These are phyloP conservation scores for Champsocephalus gunnari DNA, from an alignment of 2,797 vertebrate species.

Conservation along the genomic window DNA sequence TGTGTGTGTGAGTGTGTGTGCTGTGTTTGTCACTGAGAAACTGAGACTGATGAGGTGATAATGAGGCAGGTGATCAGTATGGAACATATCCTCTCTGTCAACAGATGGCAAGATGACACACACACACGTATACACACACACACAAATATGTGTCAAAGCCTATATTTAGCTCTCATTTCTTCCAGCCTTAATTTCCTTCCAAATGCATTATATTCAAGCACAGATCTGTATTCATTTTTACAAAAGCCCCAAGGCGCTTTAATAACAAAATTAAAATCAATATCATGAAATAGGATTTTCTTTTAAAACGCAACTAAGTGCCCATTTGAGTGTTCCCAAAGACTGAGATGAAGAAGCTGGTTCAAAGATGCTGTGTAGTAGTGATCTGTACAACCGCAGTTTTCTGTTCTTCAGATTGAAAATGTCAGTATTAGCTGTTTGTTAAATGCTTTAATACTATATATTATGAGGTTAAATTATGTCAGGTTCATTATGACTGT, in stretches of 20 bases:
- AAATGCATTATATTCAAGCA: constrained; percentile 13
- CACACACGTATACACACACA: constrained; percentile 4
- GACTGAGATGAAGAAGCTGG: background rate
- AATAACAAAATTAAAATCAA: background rate
- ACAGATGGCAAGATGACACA: constrained; percentile 38
- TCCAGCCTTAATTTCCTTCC: too few relatives aligned
- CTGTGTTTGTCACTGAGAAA: constrained; percentile 14
- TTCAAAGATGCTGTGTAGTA: background rate
- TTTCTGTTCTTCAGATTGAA: background rate
- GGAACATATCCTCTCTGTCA: constrained; percentile 30
- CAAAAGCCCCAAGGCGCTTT: background rate
- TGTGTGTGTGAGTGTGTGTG: constrained; percentile 21
- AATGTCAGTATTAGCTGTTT: background rate
- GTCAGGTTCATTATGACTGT: too few relatives aligned
- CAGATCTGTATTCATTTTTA: background rate
- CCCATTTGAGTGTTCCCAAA: background rate
- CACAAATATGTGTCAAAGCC: background rate
- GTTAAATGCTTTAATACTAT: background rate
- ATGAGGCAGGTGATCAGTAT: constrained; percentile 49
- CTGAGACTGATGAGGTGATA: constrained; percentile 61
- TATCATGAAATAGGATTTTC: background rate
- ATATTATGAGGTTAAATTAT: background rate
- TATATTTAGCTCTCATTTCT: constrained; percentile 2
- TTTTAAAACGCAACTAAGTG: background rate
- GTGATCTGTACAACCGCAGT: background rate